Percentiles rank a stretch among this genome's conserved stretches.
Evolutionary conservation across 2,113 vertebrate species (phyloP).

Genomic region (Ailuropoda melanoleuca): DNA sequence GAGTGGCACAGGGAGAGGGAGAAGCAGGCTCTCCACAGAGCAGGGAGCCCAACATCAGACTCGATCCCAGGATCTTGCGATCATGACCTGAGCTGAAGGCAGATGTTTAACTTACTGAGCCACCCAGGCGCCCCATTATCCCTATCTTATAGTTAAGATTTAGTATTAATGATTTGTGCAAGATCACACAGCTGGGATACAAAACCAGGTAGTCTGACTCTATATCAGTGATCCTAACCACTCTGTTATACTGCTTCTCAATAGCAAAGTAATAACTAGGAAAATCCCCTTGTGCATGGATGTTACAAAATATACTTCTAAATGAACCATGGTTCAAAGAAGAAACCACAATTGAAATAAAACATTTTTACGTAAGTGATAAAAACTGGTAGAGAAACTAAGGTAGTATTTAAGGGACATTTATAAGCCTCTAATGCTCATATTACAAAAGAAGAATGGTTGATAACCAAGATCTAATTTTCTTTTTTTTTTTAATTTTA

Average conservation of each 20-base stretch:
- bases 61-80: no score
- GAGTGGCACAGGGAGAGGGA: no score
- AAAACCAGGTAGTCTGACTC: neutral
- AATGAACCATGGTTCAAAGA: neutral
- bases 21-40: no score
- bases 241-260: neutral
- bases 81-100: no score
- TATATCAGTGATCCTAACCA: neutral
- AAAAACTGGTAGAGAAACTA: neutral
- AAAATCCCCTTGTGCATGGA: neutral
- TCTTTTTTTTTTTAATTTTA: conserved; percentile 19
- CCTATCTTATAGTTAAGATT: neutral
- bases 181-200: neutral
- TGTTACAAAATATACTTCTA: neutral
- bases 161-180: neutral
- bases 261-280: neutral
- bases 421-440: neutral
- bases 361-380: neutral
- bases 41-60: no score
- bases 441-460: neutral
- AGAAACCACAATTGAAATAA: neutral
- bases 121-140: neutral
- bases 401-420: neutral
- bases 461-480: neutral
- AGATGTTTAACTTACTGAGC: no score